phyloP scores from a whole-genome alignment of 1,140 invertebrate genomes.

The Telenomus remus region DNA sequence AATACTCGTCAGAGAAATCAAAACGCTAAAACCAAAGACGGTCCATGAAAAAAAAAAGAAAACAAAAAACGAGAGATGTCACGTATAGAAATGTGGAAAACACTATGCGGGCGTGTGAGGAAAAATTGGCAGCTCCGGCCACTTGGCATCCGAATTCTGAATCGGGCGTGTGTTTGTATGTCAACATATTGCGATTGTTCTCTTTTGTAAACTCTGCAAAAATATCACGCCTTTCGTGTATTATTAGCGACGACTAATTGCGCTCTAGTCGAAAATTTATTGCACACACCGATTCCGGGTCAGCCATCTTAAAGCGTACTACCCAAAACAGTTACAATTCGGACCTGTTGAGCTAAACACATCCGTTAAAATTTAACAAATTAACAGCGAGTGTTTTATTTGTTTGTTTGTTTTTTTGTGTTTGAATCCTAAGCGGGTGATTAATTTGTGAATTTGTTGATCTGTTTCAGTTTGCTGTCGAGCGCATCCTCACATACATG shows the following conservation, averaged over 20 bases:
- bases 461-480: constrained; percentile 78
- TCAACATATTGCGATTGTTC: constrained; percentile 50
- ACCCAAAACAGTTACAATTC: background rate
- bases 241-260: constrained; percentile 42
- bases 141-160: constrained; percentile 29
- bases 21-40: no score
- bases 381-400: no score
- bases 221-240: constrained; percentile 28
- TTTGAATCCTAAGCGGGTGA: no score
- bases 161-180: constrained; percentile 7
- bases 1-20: no score
- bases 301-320: constrained; percentile 8
- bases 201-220: constrained; percentile 29
- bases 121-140: constrained; percentile 36
- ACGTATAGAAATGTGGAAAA: constrained; percentile 29
- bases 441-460: constrained; percentile 6
- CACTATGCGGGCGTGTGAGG: constrained; percentile 14
- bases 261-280: constrained; percentile 34
- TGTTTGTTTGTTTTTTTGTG: background rate
- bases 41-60: constrained; percentile 3
- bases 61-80: no score
- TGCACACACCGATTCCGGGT: constrained; percentile 13
- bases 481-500: constrained; percentile 91
- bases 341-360: background rate
- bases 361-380: no score